Evolutionary conservation across 1,140 invertebrate genomes (phyloP).

Genomic region (Temnothorax curvispinosus): DNA sequence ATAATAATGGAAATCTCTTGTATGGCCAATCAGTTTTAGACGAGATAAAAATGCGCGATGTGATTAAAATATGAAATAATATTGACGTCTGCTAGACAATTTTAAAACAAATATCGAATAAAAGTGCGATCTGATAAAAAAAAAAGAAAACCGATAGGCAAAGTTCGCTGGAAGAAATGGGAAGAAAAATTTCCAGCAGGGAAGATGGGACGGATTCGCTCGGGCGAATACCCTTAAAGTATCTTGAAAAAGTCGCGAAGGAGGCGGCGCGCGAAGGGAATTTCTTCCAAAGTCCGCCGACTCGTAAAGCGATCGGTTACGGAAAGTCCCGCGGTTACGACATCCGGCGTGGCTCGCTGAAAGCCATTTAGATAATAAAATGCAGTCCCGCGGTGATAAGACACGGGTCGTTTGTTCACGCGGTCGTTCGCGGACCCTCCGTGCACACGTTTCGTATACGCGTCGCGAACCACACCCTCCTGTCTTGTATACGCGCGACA

Average conservation of each 20-base stretch:
- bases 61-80: neutral
- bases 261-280: slow-evolving; percentile 17
- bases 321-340: slow-evolving; percentile 58
- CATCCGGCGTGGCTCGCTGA: slow-evolving; percentile 65
- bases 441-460: slow-evolving; percentile 1
- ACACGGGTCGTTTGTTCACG: slow-evolving; percentile 74
- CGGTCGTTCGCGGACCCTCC: slow-evolving; percentile 62
- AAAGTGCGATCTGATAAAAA: neutral
- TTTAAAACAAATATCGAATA: neutral
- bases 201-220: neutral
- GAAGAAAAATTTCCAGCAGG: slow-evolving; percentile 28
- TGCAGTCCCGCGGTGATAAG: slow-evolving; percentile 72
- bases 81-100: neutral
- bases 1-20: neutral
- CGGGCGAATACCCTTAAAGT: slow-evolving; percentile 34
- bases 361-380: slow-evolving; percentile 77
- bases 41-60: neutral
- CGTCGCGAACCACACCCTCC: neutral
- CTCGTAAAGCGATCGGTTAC: slow-evolving; percentile 55
- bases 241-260: slow-evolving; percentile 38
- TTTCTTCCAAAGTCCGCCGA: slow-evolving; percentile 50
- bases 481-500: neutral
- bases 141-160: neutral
- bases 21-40: neutral
- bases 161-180: neutral